Evolutionary conservation across 2,113 vertebrate species (phyloP), one percentile per base, ranked within the genome.

Genomic region (Saguinus imperator): DNA sequence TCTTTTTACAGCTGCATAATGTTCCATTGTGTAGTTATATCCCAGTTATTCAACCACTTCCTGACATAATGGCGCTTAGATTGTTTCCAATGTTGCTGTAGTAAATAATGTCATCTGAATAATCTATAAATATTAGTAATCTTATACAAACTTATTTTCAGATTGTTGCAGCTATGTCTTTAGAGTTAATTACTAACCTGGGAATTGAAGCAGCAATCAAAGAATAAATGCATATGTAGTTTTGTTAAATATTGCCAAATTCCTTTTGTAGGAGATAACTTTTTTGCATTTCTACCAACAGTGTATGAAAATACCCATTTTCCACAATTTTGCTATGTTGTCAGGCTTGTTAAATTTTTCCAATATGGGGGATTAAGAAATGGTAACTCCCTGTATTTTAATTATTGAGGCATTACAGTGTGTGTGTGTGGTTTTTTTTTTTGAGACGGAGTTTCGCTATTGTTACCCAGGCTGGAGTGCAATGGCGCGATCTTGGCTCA

Each of bases 341-440:
- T 81, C 18, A 75, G 20, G 23, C n/a, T 79, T 96, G 79, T 94
- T 64, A 83, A 23, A 6, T 84, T 80, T 89, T 84, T 50, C 37
- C 17, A 37, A 27, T 81, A 20, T 85, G 25, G 12, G 5, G 8
- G 35, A 17, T 85, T 97, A 81, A 93, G 48, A 83, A 91, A 91
- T 86, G 20, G 61, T 77, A 50, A 94, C 32, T 97, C 40, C 68
- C 35, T 77, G 5, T 90, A 50, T 92, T 87, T 85, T 92, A 94
- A 75, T 94, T 79, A 58, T 76, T 87, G 55, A 61, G 50, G 29
- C 27, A 73, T 89, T 48, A 70, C 29, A 86, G 57, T 23, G 52
- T 77, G 12, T 72, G 37, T 40, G 37, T 40, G 37, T 40, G 37
- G 37, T 43, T 43, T 4, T 43, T 43, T 43, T 43, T 43, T 43